Evolutionary conservation across 2,113 vertebrate genomes (phyloP), one percentile per base, ranked within the genome.

Genomic region (Oxygymnocypris stewartii): DNA sequence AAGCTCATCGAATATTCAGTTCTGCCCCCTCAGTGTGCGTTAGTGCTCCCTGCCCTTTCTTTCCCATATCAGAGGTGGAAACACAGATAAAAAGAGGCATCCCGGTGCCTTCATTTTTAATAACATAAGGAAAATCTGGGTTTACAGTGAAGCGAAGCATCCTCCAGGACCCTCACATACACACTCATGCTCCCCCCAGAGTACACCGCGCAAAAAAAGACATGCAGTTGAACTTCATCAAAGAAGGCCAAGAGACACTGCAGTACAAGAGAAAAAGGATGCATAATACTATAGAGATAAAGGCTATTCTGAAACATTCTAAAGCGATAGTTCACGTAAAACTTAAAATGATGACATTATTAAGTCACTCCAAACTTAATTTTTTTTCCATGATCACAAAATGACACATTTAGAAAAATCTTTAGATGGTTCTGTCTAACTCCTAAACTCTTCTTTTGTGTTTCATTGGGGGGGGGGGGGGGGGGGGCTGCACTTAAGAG

Each of bases 101-200:
- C 77, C 80, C 79, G 20, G 31, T 77, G 13, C 69, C 49, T 89
- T 84, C 44, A 86, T 89, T 88, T 88, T 89, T 86, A 78, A 89
- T 89, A 88, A 84, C 25, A 40, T 25, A 23, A 81, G 31, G 73
- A 79, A 67, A 82, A 79, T 88, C 78, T 14, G 49, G 51, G 82
- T 84, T 76, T 84, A 61, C 86, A 67, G 87, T 35, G 6, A 37
- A 81, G 57, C n/a, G 1, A 31, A 31, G 35, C 78, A 37, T 87
- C 87, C 87, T 89, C 75, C 25, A 80, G 78, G 84, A 81, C 35
- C 47, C 78, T 80, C 78, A 37, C 13, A 25, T 47, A 40, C 59
- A 67, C 31, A 20, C 77, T 61, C 63, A 25, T 2, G 10, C 49
- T 18, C 59, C 59, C 61, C 44, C 71, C 31, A 44, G 49, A 83